Evolutionary conservation across 2,888 invertebrate genomes (phyloP).

Genomic region (Nomada flava): DNA sequence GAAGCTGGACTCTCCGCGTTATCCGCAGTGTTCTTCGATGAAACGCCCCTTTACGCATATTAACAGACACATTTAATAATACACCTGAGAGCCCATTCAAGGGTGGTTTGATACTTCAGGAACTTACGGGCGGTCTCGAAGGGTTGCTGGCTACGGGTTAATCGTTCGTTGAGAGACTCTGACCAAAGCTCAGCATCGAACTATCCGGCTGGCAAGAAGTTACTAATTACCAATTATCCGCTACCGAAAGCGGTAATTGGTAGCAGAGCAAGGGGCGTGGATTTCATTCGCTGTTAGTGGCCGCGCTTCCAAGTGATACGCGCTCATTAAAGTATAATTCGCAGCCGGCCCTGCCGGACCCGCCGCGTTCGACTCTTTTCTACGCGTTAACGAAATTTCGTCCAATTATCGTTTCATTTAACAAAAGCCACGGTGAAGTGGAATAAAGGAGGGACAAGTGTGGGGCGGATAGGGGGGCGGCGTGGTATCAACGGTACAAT

Average conservation of each 20-base stretch:
- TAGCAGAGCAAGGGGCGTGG: slow-evolving; percentile 37
- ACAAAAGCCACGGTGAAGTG: slow-evolving; percentile 36
- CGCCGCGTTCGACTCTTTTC: neutral
- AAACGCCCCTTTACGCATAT: slow-evolving; percentile 35
- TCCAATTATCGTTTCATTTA: slow-evolving; percentile 55
- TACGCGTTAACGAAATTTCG: slow-evolving; percentile 33
- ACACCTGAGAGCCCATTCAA: slow-evolving; percentile 50
- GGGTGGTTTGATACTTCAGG: slow-evolving; percentile 26
- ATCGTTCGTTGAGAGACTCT: slow-evolving; percentile 70
- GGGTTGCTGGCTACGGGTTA: slow-evolving; percentile 66
- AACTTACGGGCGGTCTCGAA: slow-evolving; percentile 55
- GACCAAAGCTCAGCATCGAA: slow-evolving; percentile 62
- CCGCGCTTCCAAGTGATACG: slow-evolving; percentile 39
- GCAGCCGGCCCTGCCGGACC: slow-evolving; percentile 12
- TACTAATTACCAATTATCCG: slow-evolving; percentile 72
- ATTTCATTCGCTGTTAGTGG: slow-evolving; percentile 56
- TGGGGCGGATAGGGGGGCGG: neutral
- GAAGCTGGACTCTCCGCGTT: neutral
- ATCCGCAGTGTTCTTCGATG: slow-evolving; percentile 17
- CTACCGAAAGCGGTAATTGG: slow-evolving; percentile 65
- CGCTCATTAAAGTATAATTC: slow-evolving; percentile 62
- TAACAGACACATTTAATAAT: slow-evolving; percentile 51
- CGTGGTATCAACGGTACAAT: slow-evolving; percentile 11
- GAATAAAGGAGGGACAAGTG: neutral
- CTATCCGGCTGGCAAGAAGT: slow-evolving; percentile 65